Evolutionary conservation across 2,797 vertebrate species (phyloP).

Genomic region (Molossus alvarezi): DNA sequence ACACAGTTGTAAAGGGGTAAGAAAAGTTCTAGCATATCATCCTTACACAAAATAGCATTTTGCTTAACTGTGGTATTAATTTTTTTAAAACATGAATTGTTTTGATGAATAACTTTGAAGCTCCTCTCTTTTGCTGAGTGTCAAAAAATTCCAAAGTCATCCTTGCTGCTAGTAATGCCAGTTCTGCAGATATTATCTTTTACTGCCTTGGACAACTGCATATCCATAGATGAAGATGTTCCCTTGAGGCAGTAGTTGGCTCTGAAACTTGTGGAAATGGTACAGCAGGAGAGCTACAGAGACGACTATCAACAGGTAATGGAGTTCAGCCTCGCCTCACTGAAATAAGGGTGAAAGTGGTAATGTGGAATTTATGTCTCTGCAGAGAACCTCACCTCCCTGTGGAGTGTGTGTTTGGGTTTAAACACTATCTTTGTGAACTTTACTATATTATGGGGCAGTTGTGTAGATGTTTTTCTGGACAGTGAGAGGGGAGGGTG

Average conservation of each 20-base stretch:
- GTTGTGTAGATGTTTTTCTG: no score
- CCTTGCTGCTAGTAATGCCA: slow-evolving; percentile 93
- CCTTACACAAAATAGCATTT: slow-evolving; percentile 35
- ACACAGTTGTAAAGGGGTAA: background rate
- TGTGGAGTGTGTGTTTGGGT: no score
- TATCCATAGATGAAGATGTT: slow-evolving; percentile 89
- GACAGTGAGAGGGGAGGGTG: no score
- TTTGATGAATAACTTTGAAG: slow-evolving; percentile 90
- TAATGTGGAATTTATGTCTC: no score
- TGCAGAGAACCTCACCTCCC: no score
- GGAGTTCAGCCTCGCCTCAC: no score
- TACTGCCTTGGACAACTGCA: slow-evolving; percentile 91
- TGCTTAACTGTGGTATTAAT: slow-evolving; percentile 6
- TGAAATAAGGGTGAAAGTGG: no score
- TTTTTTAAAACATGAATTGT: slow-evolving; percentile 56
- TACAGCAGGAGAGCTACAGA: slow-evolving; percentile 88
- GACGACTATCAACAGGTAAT: slow-evolving; percentile 84
- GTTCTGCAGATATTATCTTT: slow-evolving; percentile 95
- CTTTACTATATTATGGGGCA: no score
- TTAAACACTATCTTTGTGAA: no score
- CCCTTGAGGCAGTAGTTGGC: slow-evolving; percentile 91
- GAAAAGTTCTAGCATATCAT: background rate
- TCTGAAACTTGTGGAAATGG: slow-evolving; percentile 89
- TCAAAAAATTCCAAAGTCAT: slow-evolving; percentile 87
- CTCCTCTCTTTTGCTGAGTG: slow-evolving; percentile 89